Percentiles rank a stretch among this genome's conserved stretches.
Evolutionary conservation across 2,888 invertebrate species (phyloP).

Genomic region (Oxycera nigricornis): DNA sequence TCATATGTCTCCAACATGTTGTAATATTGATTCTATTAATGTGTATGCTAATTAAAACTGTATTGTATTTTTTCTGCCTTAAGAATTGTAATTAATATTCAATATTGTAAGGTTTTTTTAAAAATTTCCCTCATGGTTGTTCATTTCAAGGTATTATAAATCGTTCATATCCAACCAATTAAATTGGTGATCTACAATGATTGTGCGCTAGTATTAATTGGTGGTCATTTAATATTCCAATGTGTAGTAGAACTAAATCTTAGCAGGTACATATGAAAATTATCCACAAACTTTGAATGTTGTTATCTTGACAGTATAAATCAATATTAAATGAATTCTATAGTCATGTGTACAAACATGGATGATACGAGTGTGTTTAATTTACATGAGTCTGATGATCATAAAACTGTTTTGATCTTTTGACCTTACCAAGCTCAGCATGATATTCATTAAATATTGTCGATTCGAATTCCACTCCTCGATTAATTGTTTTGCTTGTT

Average conservation of each 20-base stretch:
- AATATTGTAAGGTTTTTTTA: too few relatives aligned
- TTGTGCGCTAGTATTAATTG: background rate
- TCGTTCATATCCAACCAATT: background rate
- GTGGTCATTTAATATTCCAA: background rate
- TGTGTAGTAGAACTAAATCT: background rate
- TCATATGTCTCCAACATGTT: too few relatives aligned
- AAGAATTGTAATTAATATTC: too few relatives aligned
- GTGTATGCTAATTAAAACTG: background rate
- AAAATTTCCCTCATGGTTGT: background rate
- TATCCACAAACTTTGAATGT: background rate
- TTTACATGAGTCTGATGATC: background rate
- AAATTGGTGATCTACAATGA: background rate
- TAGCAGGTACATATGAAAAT: background rate
- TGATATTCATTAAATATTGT: background rate
- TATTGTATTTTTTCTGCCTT: background rate
- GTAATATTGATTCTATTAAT: too few relatives aligned
- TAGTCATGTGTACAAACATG: background rate
- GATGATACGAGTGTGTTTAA: too few relatives aligned
- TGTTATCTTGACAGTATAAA: background rate
- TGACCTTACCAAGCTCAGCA: slow-evolving; percentile 30
- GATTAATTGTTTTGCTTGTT: background rate
- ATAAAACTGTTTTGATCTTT: slow-evolving; percentile 6
- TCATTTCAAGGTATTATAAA: background rate
- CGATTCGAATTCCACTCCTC: background rate
- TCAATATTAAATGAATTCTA: background rate